These are phyloP conservation scores for Ifrita kowaldi DNA, from an alignment of 2,113 vertebrate genomes.

Conservation along the genomic window DNA sequence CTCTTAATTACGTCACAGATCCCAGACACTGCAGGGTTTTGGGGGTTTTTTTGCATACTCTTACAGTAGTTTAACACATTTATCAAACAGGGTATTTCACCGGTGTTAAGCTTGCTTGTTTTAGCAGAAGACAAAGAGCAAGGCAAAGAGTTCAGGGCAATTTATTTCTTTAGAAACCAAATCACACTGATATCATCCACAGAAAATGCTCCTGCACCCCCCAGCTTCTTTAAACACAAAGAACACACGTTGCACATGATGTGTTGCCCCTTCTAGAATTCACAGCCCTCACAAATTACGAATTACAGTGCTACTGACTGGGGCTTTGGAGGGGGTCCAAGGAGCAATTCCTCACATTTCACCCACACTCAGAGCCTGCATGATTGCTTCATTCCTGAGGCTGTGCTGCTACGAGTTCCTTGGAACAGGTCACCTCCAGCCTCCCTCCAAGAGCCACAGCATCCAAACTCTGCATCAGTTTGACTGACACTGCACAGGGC, in stretches of 20 bases:
- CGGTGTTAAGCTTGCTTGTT: accelerated
- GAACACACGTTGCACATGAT: not conserved
- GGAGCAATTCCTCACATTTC: slow-evolving; percentile 58
- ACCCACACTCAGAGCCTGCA: slow-evolving; percentile 40
- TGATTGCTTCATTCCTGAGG: slow-evolving; percentile 39
- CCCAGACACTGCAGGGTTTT: not conserved
- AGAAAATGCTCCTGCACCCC: not conserved
- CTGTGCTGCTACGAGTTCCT: slow-evolving; percentile 11
- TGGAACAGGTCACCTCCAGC: slow-evolving; percentile 34
- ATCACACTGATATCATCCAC: slow-evolving; percentile 26
- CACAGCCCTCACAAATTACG: slow-evolving; percentile 13
- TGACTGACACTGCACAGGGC: not conserved
- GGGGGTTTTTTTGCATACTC: not conserved
- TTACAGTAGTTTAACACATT: not conserved
- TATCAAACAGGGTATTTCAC: not conserved
- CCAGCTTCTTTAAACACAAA: not conserved
- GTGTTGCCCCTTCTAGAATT: slow-evolving; percentile 6
- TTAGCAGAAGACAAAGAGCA: not conserved
- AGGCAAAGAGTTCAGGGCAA: not conserved
- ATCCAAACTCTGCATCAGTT: not conserved
- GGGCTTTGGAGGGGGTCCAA: slow-evolving; percentile 14
- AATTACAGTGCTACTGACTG: slow-evolving; percentile 15
- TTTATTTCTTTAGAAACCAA: slow-evolving; percentile 29
- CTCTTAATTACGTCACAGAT: not conserved
- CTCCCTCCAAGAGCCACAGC: not conserved